Evolutionary conservation across 2,797 vertebrate species (phyloP).

Genomic region (Serranus cabrilla): DNA sequence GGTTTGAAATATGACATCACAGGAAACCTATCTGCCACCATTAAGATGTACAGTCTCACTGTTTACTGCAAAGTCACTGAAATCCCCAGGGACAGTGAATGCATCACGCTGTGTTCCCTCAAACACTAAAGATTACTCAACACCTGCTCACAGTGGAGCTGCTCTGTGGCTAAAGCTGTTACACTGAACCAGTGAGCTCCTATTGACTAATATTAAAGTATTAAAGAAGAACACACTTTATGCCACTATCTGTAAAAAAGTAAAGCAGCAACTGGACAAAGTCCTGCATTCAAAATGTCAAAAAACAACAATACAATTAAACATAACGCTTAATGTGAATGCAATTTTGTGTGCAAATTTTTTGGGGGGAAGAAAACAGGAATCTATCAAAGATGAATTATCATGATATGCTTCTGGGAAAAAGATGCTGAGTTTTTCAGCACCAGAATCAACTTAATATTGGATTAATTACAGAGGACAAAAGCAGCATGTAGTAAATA

Average conservation of each 20-base stretch:
- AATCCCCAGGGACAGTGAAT: not conserved
- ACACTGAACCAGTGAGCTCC: not conserved
- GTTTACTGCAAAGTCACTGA: slow-evolving; percentile 5
- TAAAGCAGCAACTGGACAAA: not conserved
- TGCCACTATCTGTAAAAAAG: too few relatives aligned
- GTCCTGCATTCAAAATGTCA: not conserved
- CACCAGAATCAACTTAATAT: too few relatives aligned
- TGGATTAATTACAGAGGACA: too few relatives aligned
- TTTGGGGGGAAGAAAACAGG: too few relatives aligned
- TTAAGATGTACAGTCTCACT: not conserved
- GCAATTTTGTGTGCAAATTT: too few relatives aligned
- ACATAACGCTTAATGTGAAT: too few relatives aligned
- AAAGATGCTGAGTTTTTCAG: too few relatives aligned
- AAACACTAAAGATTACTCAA: not conserved
- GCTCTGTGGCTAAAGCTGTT: slow-evolving; percentile 15
- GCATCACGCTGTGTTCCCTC: not conserved
- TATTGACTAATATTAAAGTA: not conserved
- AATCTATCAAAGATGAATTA: too few relatives aligned
- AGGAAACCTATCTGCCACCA: not conserved
- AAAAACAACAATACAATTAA: too few relatives aligned
- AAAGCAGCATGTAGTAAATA: too few relatives aligned
- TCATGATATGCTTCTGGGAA: too few relatives aligned
- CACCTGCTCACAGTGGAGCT: not conserved
- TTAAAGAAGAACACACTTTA: not conserved
- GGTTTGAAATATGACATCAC: too few relatives aligned